phyloP scores from a whole-genome alignment of 2,113 vertebrate genomes.

The Polypterus senegalus region DNA sequence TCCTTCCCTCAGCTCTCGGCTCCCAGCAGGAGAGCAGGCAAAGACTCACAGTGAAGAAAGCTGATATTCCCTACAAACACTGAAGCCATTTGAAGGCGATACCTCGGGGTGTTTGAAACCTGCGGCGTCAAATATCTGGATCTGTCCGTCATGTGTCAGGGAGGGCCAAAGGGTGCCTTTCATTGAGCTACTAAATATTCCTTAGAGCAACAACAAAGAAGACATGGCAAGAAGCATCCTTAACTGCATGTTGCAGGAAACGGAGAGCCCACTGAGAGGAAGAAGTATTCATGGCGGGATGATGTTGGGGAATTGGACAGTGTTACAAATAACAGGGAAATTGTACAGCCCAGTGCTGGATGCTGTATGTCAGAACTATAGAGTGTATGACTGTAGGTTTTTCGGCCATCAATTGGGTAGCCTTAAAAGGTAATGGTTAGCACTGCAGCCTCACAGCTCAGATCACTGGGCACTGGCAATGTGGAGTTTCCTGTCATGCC shows the following conservation, averaged over 20 bases:
- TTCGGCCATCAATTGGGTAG: too few species aligned
- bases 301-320: too few species aligned
- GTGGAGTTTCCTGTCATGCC: too few species aligned
- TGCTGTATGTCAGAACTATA: too few species aligned
- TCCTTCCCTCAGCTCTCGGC: slow-evolving; percentile 25
- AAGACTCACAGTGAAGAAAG: slow-evolving; percentile 33
- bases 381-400: too few species aligned
- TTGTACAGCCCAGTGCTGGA: too few species aligned
- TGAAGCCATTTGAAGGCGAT: slow-evolving; percentile 56
- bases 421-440: too few species aligned
- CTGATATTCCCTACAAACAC: slow-evolving; percentile 51
- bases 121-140: slow-evolving; percentile 57
- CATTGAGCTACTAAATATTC: background rate
- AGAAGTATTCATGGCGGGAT: too few species aligned
- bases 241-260: background rate
- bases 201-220: background rate
- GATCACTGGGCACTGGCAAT: too few species aligned
- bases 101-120: slow-evolving; percentile 48
- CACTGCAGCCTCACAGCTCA: too few species aligned
- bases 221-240: background rate
- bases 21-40: slow-evolving; percentile 4
- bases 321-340: too few species aligned
- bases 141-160: slow-evolving; percentile 58
- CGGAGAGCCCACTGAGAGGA: too few species aligned
- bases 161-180: slow-evolving; percentile 20